A percentile compares a stretch with the other conserved stretches of the same genome.
Evolutionary conservation across 2,797 vertebrate genomes (phyloP).

Genomic region (Paedocypris micromegethes): DNA sequence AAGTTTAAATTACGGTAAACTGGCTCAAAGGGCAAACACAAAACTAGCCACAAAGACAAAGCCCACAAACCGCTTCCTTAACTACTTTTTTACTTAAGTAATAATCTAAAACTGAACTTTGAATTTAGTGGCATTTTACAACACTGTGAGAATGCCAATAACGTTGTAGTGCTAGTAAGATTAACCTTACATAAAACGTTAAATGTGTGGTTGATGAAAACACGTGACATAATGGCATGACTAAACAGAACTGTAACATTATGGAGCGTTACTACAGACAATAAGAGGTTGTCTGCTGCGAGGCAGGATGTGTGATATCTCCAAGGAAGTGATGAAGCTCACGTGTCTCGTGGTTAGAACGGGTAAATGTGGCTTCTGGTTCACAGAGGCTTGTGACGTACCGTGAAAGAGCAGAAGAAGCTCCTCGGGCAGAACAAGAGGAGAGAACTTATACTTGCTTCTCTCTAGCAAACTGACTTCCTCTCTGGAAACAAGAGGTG

Average conservation of each 20-base stretch:
- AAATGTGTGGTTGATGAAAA: too few relatives aligned
- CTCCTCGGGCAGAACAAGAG: slow-evolving; percentile 75
- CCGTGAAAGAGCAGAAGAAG: slow-evolving; percentile 81
- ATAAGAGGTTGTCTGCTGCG: slow-evolving; percentile 12
- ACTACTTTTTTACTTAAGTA: too few relatives aligned
- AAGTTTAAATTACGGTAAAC: too few relatives aligned
- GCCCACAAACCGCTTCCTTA: too few relatives aligned
- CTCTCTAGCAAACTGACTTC: slow-evolving; percentile 83
- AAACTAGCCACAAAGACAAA: too few relatives aligned
- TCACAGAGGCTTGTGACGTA: slow-evolving; percentile 53
- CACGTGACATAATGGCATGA: not conserved
- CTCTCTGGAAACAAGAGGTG: slow-evolving; percentile 71
- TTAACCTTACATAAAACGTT: too few relatives aligned
- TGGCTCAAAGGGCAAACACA: too few relatives aligned
- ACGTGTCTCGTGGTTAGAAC: not conserved
- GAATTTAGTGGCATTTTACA: too few relatives aligned
- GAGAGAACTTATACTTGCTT: slow-evolving; percentile 90
- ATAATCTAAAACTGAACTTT: too few relatives aligned
- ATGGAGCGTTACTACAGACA: not conserved
- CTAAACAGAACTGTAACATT: not conserved
- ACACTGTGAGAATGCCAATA: too few relatives aligned
- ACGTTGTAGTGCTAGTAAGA: too few relatives aligned
- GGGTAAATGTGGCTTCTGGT: not conserved
- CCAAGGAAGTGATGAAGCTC: not conserved
- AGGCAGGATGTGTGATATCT: not conserved